Evolutionary conservation across 2,797 vertebrate genomes (phyloP).

Genomic region (Pseudochromis fuscus): DNA sequence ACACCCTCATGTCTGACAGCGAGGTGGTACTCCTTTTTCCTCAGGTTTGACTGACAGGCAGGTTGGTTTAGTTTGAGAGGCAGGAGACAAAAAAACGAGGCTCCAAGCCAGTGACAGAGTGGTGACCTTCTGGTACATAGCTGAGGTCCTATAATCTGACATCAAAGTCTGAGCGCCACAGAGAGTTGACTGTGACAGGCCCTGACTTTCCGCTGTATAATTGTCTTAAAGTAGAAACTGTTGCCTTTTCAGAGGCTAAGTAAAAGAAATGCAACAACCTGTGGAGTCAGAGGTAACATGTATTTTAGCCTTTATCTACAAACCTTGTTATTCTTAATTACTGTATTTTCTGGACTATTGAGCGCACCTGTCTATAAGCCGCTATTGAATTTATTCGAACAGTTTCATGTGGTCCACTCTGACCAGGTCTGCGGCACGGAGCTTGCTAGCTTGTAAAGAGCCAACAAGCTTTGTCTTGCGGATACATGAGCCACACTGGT

Average conservation of each 20-base stretch:
- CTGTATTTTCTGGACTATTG: no score
- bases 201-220: no score
- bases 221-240: background rate
- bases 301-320: no score
- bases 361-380: no score
- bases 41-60: slow-evolving; percentile 39
- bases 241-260: background rate
- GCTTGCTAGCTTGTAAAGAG: no score
- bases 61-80: slow-evolving; percentile 53
- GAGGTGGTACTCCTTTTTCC: background rate
- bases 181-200: background rate
- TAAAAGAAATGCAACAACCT: background rate
- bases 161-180: background rate
- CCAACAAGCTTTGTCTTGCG: no score
- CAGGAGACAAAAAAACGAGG: slow-evolving; percentile 43
- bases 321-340: no score
- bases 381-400: no score
- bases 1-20: no score
- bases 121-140: slow-evolving; percentile 70
- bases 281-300: background rate
- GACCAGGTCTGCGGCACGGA: no score
- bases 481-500: no score
- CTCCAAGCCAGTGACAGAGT: slow-evolving; percentile 57
- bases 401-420: no score
- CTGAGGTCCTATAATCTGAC: slow-evolving; percentile 66